phyloP scores from a whole-genome alignment of 1,140 invertebrate species.

The Diabrotica virgifera region DNA sequence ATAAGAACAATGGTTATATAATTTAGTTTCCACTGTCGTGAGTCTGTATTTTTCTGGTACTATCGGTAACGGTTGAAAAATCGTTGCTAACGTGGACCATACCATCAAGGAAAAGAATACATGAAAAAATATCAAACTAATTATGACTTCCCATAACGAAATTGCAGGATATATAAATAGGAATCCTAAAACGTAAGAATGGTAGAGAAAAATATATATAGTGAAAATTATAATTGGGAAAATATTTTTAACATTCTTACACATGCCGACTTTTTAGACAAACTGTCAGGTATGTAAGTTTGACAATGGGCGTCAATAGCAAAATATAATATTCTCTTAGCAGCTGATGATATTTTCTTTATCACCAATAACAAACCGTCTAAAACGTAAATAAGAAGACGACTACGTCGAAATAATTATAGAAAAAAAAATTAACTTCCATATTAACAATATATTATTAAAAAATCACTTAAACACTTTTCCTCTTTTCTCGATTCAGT shows the following conservation, averaged over 20 bases:
- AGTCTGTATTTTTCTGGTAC: constrained; percentile 1
- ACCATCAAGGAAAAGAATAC: constrained; percentile 6
- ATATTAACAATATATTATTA: too few relatives aligned
- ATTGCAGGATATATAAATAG: neutral
- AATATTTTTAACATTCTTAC: neutral
- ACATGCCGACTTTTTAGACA: too few relatives aligned
- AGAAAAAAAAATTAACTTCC: too few relatives aligned
- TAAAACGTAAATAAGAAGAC: too few relatives aligned
- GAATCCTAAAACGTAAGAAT: constrained; percentile 11
- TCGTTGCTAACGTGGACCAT: constrained; percentile 7
- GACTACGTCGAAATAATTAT: too few relatives aligned
- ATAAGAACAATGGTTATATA: neutral
- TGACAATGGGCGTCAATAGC: too few relatives aligned
- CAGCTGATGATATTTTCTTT: too few relatives aligned
- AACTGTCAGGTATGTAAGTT: too few relatives aligned
- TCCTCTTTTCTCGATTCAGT: too few relatives aligned
- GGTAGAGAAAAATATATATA: neutral
- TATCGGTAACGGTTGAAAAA: constrained; percentile 1
- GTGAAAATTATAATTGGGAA: neutral
- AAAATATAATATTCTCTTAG: too few relatives aligned
- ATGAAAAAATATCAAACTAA: neutral
- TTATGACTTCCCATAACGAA: neutral
- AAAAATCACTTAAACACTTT: too few relatives aligned
- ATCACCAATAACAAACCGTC: too few relatives aligned
- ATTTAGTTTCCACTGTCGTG: neutral